A percentile compares a stretch with the other conserved stretches of the same genome.
phyloP scores from a whole-genome alignment of 2,797 vertebrate genomes.

The Ambastaia sidthimunki region DNA sequence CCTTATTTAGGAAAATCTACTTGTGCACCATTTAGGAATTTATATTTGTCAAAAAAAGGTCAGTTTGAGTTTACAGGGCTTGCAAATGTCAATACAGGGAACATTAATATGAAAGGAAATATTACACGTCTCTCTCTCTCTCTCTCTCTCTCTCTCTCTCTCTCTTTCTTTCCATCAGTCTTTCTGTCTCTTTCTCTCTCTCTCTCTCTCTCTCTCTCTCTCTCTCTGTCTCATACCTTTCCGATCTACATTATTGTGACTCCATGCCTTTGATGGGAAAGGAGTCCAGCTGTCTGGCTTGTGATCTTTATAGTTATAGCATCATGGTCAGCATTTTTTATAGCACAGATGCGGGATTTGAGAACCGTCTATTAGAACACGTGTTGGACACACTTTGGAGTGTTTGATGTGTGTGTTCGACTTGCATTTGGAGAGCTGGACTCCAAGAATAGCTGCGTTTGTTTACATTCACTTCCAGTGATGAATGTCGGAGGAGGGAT shows the following conservation, averaged over 20 bases:
- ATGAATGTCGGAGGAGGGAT: conserved; percentile 40
- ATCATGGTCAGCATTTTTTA: conserved; percentile 47
- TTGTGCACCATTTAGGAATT: neutral
- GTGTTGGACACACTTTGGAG: conserved; percentile 34
- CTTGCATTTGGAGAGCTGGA: conserved; percentile 35
- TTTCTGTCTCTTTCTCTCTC: conserved; percentile 16
- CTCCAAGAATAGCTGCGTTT: conserved; percentile 57
- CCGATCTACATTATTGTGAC: conserved; percentile 1
- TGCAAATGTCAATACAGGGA: neutral
- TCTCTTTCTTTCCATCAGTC: neutral
- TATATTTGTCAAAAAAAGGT: neutral
- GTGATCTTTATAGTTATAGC: conserved; percentile 48
- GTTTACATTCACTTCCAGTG: conserved; percentile 46
- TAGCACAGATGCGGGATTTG: conserved; percentile 46
- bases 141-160: conserved; percentile 18
- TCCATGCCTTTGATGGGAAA: conserved; percentile 17
- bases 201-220: conserved; percentile 11
- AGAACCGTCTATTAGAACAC: conserved; percentile 48
- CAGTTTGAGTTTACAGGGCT: neutral
- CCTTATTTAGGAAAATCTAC: neutral
- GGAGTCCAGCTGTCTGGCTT: conserved; percentile 42
- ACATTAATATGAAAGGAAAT: neutral
- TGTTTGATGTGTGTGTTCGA: conserved; percentile 55
- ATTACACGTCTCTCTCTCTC: neutral
- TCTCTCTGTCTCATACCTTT: conserved; percentile 22